Conservation (phyloP, 2,113 vertebrate species). For the Myanophis thanlyinensis region DNA sequence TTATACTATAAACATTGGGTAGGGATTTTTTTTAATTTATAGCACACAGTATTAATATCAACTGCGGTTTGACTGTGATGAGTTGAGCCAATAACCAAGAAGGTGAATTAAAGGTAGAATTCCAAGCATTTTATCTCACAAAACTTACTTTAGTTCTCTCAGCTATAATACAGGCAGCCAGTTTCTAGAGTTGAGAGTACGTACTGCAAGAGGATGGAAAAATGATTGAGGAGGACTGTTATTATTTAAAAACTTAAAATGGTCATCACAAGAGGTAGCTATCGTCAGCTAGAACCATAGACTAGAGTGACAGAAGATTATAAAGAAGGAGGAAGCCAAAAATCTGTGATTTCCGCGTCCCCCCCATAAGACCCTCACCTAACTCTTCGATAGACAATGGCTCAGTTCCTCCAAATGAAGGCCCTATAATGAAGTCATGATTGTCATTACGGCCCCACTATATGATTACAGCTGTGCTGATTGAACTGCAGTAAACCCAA, state of each 20-base stretch:
- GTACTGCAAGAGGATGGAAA: not conserved
- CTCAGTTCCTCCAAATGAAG: not conserved
- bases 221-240: not conserved
- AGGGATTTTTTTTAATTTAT: too few species aligned
- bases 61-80: not conserved
- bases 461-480: not conserved
- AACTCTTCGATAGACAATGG: not conserved
- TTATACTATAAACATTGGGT: too few species aligned
- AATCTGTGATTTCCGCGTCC: too few species aligned
- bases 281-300: not conserved
- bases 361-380: not conserved
- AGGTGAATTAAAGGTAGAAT: not conserved
- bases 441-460: not conserved
- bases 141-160: not conserved
- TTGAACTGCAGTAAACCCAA: not conserved
- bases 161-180: not conserved
- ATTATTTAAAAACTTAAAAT: not conserved
- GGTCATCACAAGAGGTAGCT: not conserved
- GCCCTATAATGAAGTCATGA: not conserved
- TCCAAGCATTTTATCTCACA: not conserved
- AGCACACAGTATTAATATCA: not conserved
- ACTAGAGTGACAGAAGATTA: not conserved
- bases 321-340: not conserved
- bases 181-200: not conserved
- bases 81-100: not conserved